A percentile compares a stretch with the other conserved stretches of the same genome.
phyloP scores from a whole-genome alignment of 2,797 vertebrate species.

The Urophycis tenuis region DNA sequence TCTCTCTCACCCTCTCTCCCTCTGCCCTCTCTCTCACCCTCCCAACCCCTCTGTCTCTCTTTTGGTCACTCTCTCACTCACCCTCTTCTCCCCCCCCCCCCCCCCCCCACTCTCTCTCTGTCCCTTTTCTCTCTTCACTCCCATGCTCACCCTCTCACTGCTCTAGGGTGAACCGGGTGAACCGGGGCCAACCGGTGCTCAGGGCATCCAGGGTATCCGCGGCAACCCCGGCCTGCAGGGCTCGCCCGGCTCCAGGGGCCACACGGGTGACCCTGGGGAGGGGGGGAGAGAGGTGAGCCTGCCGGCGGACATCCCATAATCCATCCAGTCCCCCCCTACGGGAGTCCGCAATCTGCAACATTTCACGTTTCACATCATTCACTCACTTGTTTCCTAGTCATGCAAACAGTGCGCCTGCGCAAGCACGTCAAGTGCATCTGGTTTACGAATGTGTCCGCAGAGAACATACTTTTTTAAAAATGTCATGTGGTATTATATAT shows the following conservation, averaged over 20 bases:
- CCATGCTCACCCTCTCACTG: background rate
- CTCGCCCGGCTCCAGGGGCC: slow-evolving; percentile 69
- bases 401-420: background rate
- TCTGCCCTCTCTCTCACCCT: background rate
- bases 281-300: slow-evolving; percentile 72
- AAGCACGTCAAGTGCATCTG: background rate
- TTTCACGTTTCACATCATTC: background rate
- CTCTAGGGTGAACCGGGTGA: slow-evolving; percentile 80
- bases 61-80: background rate
- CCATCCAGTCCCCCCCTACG: no score
- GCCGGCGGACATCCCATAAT: background rate
- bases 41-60: no score
- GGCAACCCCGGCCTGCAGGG: slow-evolving; percentile 76
- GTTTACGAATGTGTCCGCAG: background rate
- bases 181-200: slow-evolving; percentile 76
- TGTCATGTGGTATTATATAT: background rate
- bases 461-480: background rate
- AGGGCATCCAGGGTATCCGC: slow-evolving; percentile 82
- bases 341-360: background rate
- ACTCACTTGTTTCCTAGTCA: no score
- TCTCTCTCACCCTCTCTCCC: background rate
- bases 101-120: background rate
- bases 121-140: background rate
- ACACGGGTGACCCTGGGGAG: slow-evolving; percentile 66
- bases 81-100: background rate